Evolutionary conservation across 2,888 invertebrate species (phyloP), one percentile per base, ranked within the genome.

Genomic region (Nymphalis c-album): DNA sequence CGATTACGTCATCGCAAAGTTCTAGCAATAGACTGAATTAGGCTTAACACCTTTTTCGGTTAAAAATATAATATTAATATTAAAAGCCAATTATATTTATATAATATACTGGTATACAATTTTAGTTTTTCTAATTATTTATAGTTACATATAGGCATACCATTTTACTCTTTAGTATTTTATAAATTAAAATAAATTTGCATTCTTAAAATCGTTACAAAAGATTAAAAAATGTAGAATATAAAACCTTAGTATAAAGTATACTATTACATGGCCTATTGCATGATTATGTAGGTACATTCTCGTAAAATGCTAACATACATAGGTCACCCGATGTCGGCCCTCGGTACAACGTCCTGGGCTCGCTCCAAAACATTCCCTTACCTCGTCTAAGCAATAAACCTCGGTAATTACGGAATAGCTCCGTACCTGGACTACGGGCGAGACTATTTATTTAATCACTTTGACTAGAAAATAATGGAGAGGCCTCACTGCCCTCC

Each of bases 381-480:
- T 79, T 75, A 79, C 79, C 81, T 83, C 81, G 84, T 87, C 83
- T 80, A 83, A 81, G 84, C 86, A 87, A 89, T 89, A 91, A 87
- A 88, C 85, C 84, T 77, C 73, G 83, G 85, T 90, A 90, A 91
- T 91, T 90, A 91, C 90, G 83, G 85, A 90, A 91, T 91, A 91
- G 86, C 91, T 90, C 82, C 75, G 81, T 82, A 83, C 85, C 82
- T 84, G 82, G 78, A 80, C 75, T 71, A 75, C 71, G 75, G 77
- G 77, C 80, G 83, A 85, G 85, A 88, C 88, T 90, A 90, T 91
- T 91, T 91, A 91, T 90, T 90, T 91, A 91, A 91, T 91, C 90
- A 90, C 90, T 90, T 90, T 91, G 91, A 90, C 88, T 86, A 85
- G 85, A 82, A 90, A 91, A 91, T 91, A 90, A 91, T 90, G 86